phyloP scores from a whole-genome alignment of 2,113 vertebrate genomes.

The Carassius carassius region DNA sequence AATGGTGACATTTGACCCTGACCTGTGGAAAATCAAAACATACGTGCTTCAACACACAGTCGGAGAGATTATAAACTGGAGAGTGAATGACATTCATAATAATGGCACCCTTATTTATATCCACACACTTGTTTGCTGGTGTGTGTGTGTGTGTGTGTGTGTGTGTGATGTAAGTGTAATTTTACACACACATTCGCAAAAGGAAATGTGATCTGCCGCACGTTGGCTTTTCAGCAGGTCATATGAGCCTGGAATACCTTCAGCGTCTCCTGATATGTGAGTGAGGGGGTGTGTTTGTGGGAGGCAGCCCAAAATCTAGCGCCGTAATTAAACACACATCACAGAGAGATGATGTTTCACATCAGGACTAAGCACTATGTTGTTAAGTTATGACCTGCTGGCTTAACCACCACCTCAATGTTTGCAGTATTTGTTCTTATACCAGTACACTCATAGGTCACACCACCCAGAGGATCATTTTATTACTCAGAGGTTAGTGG shows the following conservation, averaged over 20 bases:
- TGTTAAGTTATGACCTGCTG: conserved; percentile 9
- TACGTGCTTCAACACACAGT: background rate
- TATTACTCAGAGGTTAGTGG: background rate
- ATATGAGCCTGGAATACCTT: conserved; percentile 28
- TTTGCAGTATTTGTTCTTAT: background rate
- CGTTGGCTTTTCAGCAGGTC: conserved; percentile 14
- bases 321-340: background rate
- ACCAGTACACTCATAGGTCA: background rate
- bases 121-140: background rate
- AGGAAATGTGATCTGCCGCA: conserved; percentile 16
- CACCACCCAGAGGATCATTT: background rate
- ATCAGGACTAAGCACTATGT: conserved; percentile 11
- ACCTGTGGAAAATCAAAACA: background rate
- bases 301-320: conserved; percentile 30
- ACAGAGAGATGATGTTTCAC: conserved; percentile 36
- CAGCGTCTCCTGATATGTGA: background rate
- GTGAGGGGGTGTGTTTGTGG: conserved; percentile 28
- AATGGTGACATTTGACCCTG: background rate
- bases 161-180: background rate
- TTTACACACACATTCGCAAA: conserved; percentile 13
- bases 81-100: background rate
- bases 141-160: background rate
- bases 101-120: background rate
- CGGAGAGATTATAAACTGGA: background rate
- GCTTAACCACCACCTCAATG: conserved; percentile 19